Percentiles rank a stretch among this genome's conserved stretches.
Conservation (phyloP, 2,113 vertebrate genomes). For the Mastomys coucha region DNA sequence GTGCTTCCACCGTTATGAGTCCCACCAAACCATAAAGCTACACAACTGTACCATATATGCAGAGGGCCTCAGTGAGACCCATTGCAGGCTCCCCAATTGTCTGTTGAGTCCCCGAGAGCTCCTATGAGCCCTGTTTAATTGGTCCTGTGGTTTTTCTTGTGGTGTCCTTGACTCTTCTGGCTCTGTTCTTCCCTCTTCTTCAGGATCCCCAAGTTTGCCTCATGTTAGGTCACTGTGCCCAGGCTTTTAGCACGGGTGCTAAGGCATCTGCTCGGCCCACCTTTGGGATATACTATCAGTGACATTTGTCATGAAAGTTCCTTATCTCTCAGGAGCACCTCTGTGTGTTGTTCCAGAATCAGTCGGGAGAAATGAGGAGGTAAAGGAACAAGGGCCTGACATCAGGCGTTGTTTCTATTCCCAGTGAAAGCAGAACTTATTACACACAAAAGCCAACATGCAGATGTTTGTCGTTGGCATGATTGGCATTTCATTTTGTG, state of each 20-base stretch:
- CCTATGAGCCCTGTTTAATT: neutral
- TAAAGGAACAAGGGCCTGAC: neutral
- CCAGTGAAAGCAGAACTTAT: neutral
- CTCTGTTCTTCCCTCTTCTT: neutral
- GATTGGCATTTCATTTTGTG: conserved; percentile 7
- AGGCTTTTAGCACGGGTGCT: neutral
- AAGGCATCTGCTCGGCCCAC: neutral
- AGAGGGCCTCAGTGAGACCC: neutral
- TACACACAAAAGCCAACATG: neutral
- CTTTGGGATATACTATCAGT: neutral
- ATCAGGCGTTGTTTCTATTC: neutral
- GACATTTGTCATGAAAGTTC: neutral
- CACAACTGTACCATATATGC: neutral
- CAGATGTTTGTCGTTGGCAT: neutral
- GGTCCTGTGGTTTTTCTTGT: neutral
- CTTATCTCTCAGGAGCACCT: neutral
- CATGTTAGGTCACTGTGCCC: neutral
- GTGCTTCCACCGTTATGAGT: neutral
- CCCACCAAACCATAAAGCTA: neutral
- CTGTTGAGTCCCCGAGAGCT: neutral
- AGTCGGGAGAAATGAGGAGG: neutral
- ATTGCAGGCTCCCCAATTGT: neutral
- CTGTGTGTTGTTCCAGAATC: neutral
- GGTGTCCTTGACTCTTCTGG: neutral
- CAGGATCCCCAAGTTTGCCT: neutral